Base-by-base conservation (phyloP, 2,888 invertebrate species). In the Pyrocoelia pectoralis region DNA sequence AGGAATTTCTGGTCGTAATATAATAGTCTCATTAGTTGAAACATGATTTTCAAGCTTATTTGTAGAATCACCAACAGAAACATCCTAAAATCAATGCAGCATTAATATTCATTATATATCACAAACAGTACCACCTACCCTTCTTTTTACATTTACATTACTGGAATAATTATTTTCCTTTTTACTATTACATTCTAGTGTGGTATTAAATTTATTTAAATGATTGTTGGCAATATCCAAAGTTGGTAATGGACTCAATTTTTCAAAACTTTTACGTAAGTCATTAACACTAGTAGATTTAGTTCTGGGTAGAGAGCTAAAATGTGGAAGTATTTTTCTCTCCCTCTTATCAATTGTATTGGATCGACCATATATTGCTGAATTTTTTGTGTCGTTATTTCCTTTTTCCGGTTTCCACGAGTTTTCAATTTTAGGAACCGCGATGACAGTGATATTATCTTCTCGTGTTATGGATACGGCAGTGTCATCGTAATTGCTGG, bases 1-100 rank as follows among this genome's bases (percentile, higher is more conserved):
- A 1, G 87, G 84, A 68, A 86, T 84, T 74, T 91, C 90, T 61
- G 90, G 84, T 74, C 88, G 88, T 61, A 91, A 81, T 17, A 89
- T 84, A 46, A 90, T 86, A 28, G 90, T 89, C 66, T 86, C 83
- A 6, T 17, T 17, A 10, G 18, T 10, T 17, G n/a, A 3, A 24
- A 24, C 24, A 24, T 3, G 6, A 24, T 24, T 24, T 24, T 46
- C 46, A 2, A 18, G 17, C 13, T 43, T 43, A 4, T 13, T 43
- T 33, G 8, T 24, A 24, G 3, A 5, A 8, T 8, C 24, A 24
- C 8, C n/a, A 33, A 33, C 33, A 33, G 33, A 3, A 24, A 12
- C 13, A 9, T 52, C 15, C 17, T 33, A 4, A 12, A 28, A 29
- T 5, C 19, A 52, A 24, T 6, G 24, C 24, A 6, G 24, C n/a